Evolutionary conservation across 2,888 invertebrate genomes (phyloP).

Genomic region (Leptopterna dolabrata): DNA sequence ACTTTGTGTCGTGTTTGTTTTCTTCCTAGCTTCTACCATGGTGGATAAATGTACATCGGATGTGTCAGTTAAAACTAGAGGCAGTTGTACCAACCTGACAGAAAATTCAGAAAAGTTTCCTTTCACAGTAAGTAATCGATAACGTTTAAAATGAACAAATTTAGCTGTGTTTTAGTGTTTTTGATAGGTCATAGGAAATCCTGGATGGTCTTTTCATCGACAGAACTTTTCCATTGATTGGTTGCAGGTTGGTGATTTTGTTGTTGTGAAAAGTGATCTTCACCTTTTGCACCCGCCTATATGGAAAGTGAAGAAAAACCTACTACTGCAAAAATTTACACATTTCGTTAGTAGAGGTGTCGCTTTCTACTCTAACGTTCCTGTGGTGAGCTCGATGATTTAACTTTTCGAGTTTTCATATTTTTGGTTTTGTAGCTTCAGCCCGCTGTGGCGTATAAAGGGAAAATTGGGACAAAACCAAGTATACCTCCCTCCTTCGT

Average conservation of each 20-base stretch:
- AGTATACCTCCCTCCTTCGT: too few species aligned
- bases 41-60: not conserved
- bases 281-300: conserved; percentile 86
- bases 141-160: too few species aligned
- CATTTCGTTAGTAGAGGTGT: conserved; percentile 85
- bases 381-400: conserved; percentile 74
- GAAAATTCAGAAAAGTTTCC: not conserved
- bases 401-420: not conserved
- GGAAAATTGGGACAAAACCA: too few species aligned
- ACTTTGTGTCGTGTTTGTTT: not conserved
- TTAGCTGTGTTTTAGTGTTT: too few species aligned
- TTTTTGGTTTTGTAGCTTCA: too few species aligned
- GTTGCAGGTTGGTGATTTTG: conserved; percentile 85
- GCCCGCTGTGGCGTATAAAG: too few species aligned
- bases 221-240: not conserved
- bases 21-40: not conserved
- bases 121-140: not conserved
- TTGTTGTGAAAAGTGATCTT: conserved; percentile 85
- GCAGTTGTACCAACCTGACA: not conserved
- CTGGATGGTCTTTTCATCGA: too few species aligned
- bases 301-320: conserved; percentile 91
- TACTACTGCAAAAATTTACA: conserved; percentile 82
- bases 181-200: too few species aligned
- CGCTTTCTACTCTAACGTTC: conserved; percentile 86
- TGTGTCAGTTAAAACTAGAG: not conserved